phyloP scores from a whole-genome alignment of 2,113 vertebrate genomes.

The Tauraco erythrolophus region DNA sequence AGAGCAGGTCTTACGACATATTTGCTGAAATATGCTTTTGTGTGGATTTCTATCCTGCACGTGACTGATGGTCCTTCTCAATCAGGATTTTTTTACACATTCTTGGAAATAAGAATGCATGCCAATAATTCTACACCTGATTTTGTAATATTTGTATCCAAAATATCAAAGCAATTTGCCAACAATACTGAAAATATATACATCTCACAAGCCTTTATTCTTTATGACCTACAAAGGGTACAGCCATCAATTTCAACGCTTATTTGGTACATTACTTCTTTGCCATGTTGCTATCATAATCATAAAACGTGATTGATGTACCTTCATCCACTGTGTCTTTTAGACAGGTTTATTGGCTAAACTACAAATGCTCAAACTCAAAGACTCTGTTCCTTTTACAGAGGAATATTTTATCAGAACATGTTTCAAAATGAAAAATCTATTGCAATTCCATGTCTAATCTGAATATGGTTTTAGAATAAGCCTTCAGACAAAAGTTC shows the following conservation, averaged over 20 bases:
- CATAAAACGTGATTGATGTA: slow-evolving; percentile 38
- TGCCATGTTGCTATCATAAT: not conserved
- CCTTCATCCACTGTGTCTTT: not conserved
- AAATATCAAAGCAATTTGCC: not conserved
- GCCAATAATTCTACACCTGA: not conserved
- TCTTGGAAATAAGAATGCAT: not conserved
- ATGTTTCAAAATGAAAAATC: not conserved
- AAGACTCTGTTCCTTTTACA: not conserved
- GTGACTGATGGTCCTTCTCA: not conserved
- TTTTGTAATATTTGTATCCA: not conserved
- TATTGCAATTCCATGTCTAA: not conserved
- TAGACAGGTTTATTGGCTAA: slow-evolving; percentile 35
- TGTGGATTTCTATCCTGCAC: not conserved
- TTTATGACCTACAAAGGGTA: not conserved
- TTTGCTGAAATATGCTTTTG: not conserved
- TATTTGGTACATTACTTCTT: slow-evolving; percentile 26
- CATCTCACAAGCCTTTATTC: not conserved
- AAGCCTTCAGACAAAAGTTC: not conserved
- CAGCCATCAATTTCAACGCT: slow-evolving; percentile 9
- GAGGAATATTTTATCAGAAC: not conserved
- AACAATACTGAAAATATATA: not conserved
- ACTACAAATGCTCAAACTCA: not conserved
- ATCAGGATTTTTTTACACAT: not conserved
- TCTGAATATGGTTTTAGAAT: not conserved
- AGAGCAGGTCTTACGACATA: not conserved